Evolutionary conservation across 1,140 invertebrate species (phyloP), one percentile per base, ranked within the genome.

Genomic region (Melipona quadrifasciata): DNA sequence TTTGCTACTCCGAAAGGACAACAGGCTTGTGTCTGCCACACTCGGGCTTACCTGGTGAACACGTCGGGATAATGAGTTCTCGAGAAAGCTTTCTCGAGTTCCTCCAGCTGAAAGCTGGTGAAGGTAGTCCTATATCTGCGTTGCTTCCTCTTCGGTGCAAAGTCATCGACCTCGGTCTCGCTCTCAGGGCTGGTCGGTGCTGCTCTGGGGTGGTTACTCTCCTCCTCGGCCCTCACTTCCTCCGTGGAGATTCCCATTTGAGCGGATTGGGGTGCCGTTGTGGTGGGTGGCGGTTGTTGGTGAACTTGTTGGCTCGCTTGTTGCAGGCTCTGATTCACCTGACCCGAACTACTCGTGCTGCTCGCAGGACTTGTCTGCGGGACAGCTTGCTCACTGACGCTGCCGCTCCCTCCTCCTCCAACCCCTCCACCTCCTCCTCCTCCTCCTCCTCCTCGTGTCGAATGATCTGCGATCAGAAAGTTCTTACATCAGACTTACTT

Each of bases 61-160:
- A 99, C 99, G 95, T 99, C 99, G 31, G 99, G 99, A 95, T 99
- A 99, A 95, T 99, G 99, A 10, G 99, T 99, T 90, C 98, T 97
- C 1, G 98, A 97, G 94, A 99, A 99, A 0, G 98, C 98, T 94
- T 99, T 99, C 94, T 99, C 99, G 84, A 99, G 95, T 94, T 99
- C 99, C 93, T 99, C 99, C 78, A 99, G 95, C 94, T 99, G 98
- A 93, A 98, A 99, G 91, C 98, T 98, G 14, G 98, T 99, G 94
- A 99, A 99, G 61, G 98, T 99, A 4, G 98, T 99, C 80, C 98
- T 95, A 93, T 99, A 99, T 65, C 98, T 94, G 5, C 98, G 95
- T 91, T 99, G 98, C 92, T 99, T 99, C 86, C 98, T 95, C 93
- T 98, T 99, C 1, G 98, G 98, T 0, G 97, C 95, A 91, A 97